Base-by-base conservation (phyloP, 2,113 vertebrate species). In the Petroica traversi region DNA sequence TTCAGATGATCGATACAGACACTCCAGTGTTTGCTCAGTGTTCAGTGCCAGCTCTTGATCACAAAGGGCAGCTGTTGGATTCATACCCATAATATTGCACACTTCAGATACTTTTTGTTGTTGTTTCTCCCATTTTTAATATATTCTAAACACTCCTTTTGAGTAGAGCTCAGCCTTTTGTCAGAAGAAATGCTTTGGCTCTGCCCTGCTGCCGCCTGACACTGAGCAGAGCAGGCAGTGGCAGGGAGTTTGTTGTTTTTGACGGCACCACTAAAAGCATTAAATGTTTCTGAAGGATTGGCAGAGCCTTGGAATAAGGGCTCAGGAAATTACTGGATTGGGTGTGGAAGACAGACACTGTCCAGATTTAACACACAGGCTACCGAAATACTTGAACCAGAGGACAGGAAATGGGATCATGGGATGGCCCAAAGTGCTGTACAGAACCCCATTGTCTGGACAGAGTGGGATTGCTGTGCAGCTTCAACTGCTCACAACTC, bases 291-390 rank as follows among this genome's bases (percentile, higher is more conserved):
- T 92, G 91, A 74, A 92, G 91, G 90, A 58, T 28, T 97, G 91
- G 52, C 92, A 93, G 90, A 67, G 84, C 88, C 74, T 59, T 86
- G 89, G 74, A 94, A 43, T 74, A 75, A 94, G 92, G 93, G 82
- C 88, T 97, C 97, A 98, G 98, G 98, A 98, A 98, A 97, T 97
- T 97, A 97, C 96, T 97, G 77, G 84, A 5, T 55, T 94, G 97
- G 96, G 94, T 96, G 95, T 97, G 97, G 95, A 79, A 92, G 89
- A 94, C 55, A 95, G 93, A 95, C 77, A 96, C 82, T 90, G 54
- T 88, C 93, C 84, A 92, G 97, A 91, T 91, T 96, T 96, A 96
- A 97, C 94, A 93, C 92, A 75, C 5, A 9, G 90, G 83, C 94
- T 96, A 88, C 97, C 6, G 34, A 94, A 95, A 89, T 79, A 86